Percentiles rank a stretch among this genome's conserved stretches.
phyloP scores from a whole-genome alignment of 2,888 invertebrate genomes.

The Lasioglossum pauxillum region DNA sequence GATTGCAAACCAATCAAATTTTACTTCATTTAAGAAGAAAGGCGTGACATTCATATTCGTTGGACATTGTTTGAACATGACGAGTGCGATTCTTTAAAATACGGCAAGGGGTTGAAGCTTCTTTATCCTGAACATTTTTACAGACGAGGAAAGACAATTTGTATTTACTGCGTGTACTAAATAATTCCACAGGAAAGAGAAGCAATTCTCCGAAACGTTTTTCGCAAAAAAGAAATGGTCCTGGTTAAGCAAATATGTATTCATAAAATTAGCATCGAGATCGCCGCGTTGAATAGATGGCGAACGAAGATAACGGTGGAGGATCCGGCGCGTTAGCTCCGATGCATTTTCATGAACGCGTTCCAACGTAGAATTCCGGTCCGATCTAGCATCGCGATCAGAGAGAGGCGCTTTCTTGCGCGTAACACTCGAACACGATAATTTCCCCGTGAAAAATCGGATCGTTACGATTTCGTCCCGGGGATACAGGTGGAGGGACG shows the following conservation, averaged over 20 bases:
- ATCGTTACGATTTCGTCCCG: conserved; percentile 20
- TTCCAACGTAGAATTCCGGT: conserved; percentile 18
- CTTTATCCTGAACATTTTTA: no score
- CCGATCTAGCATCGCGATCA: conserved; percentile 35
- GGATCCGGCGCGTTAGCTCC: conserved; percentile 17
- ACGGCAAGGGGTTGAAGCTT: no score
- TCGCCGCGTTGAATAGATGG: not conserved
- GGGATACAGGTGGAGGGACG: not conserved
- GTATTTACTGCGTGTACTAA: no score
- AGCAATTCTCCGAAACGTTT: no score
- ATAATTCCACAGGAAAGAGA: no score
- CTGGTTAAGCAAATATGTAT: not conserved
- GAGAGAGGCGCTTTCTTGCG: conserved; percentile 54
- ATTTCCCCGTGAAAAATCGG: conserved; percentile 57
- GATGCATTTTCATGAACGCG: conserved; percentile 50
- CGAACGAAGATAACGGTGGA: not conserved
- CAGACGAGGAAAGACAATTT: no score
- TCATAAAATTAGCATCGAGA: not conserved
- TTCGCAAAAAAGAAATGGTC: not conserved
- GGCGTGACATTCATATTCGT: no score
- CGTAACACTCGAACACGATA: conserved; percentile 39
- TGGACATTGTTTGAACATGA: no score
- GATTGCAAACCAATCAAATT: no score
- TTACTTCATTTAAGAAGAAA: no score
- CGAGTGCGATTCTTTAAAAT: no score